phyloP scores from a whole-genome alignment of 2,113 vertebrate genomes.

The Archilochus colubris region DNA sequence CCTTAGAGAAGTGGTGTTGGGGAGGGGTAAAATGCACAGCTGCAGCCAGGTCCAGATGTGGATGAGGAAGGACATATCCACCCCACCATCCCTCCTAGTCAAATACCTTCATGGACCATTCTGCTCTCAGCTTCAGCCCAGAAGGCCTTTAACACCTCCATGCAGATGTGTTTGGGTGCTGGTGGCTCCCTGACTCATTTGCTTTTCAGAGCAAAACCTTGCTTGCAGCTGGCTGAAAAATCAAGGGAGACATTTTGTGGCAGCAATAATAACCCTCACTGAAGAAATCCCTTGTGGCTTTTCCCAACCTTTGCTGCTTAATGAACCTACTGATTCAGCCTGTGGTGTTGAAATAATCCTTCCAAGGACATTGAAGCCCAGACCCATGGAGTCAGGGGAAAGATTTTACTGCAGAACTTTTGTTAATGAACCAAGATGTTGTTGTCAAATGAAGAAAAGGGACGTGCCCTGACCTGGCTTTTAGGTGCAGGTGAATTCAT shows the following conservation, averaged over 20 bases:
- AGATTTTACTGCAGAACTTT: not conserved
- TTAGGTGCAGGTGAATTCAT: constrained; percentile 9
- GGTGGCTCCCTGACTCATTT: not conserved
- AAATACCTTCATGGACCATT: not conserved
- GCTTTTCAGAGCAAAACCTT: not conserved
- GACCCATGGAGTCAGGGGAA: not conserved
- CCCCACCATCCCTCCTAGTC: not conserved
- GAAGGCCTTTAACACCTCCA: constrained; percentile 14
- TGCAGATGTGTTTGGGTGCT: constrained; percentile 48
- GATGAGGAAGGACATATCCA: not conserved
- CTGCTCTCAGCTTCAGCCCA: not conserved
- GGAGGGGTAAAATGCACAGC: not conserved
- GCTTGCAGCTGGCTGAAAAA: constrained; percentile 1
- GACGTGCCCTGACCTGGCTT: not conserved
- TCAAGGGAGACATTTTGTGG: not conserved
- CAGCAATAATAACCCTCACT: not conserved
- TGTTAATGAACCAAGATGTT: constrained; percentile 11
- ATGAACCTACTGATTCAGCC: constrained; percentile 46
- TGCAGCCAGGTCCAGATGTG: constrained; percentile 18
- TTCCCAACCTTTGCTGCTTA: constrained; percentile 44
- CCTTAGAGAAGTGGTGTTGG: not conserved
- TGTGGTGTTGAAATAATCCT: constrained; percentile 49
- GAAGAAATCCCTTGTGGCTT: constrained; percentile 17
- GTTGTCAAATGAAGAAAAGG: not conserved
- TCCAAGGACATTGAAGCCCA: not conserved